Evolutionary conservation across 1,140 invertebrate species (phyloP).

Genomic region (Drosophila mauritiana): DNA sequence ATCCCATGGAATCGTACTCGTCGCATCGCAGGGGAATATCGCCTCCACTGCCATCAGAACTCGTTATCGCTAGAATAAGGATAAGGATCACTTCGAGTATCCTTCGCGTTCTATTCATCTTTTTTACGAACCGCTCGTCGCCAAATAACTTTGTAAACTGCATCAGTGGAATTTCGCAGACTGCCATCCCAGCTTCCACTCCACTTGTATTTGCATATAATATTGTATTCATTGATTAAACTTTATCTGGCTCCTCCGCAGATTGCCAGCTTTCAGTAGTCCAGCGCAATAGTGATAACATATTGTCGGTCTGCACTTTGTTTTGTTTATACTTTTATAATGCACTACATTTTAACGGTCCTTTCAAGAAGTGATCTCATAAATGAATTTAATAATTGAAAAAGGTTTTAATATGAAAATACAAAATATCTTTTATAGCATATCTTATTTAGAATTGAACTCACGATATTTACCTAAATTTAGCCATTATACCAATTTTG

Average conservation of each 20-base stretch:
- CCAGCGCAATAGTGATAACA: conserved; percentile 43
- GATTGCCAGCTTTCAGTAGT: conserved; percentile 28
- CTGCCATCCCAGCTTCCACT: conserved; percentile 16
- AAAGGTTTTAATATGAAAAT: no score
- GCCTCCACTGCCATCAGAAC: conserved; percentile 17
- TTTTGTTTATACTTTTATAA: conserved; percentile 26
- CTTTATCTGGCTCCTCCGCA: conserved; percentile 10
- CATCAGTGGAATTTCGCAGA: conserved; percentile 26
- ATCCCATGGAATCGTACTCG: conserved; percentile 69
- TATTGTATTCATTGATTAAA: conserved; percentile 1
- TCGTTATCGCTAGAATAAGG: conserved; percentile 4
- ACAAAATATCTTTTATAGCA: no score
- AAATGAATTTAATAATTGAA: no score
- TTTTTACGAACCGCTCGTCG: conserved; percentile 27
- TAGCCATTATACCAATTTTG: no score
- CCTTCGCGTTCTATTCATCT: conserved; percentile 27
- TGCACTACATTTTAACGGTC: no score
- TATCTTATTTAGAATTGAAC: no score
- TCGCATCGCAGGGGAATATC: conserved; percentile 74
- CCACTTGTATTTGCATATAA: not conserved
- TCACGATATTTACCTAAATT: no score
- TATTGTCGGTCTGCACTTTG: conserved; percentile 65
- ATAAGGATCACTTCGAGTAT: conserved; percentile 17
- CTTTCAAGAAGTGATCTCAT: no score
- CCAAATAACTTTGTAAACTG: conserved; percentile 26